phyloP scores from a whole-genome alignment of 2,797 vertebrate species.

The Cossypha niveicapilla region DNA sequence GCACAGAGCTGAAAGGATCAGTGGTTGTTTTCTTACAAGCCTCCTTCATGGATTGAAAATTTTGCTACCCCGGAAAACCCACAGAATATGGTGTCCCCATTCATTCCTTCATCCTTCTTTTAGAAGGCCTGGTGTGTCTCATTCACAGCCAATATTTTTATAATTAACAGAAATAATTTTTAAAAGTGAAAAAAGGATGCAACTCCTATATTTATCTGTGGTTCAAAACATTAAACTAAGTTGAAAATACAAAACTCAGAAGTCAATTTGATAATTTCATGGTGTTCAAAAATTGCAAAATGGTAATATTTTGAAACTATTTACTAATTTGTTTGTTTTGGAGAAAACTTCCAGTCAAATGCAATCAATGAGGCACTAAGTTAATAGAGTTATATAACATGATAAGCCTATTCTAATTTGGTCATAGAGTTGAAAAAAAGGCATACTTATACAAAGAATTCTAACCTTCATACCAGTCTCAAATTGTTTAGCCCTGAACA shows the following conservation, averaged over 20 bases:
- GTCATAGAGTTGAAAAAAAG: not conserved
- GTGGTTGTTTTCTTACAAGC: not conserved
- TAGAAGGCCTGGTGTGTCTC: not conserved
- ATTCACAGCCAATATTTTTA: not conserved
- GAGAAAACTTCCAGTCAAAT: not conserved
- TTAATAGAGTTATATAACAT: not conserved
- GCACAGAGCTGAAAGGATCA: not conserved
- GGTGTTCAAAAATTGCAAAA: not conserved
- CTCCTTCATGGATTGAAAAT: not conserved
- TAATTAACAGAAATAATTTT: not conserved
- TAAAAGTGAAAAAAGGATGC: not conserved
- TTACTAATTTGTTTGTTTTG: not conserved
- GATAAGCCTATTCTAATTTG: not conserved
- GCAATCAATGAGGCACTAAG: not conserved
- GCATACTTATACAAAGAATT: not conserved
- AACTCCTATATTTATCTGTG: not conserved
- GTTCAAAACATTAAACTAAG: not conserved
- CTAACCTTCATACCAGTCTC: not conserved
- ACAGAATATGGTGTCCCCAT: not conserved
- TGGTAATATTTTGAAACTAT: not conserved
- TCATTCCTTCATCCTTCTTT: accelerated
- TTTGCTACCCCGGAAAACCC: accelerated
- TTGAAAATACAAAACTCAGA: not conserved
- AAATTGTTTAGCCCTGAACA: not conserved
- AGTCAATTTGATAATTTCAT: not conserved